These are phyloP conservation scores for Plagodis dolabraria DNA, from an alignment of 2,888 invertebrate species.

Conservation along the genomic window DNA sequence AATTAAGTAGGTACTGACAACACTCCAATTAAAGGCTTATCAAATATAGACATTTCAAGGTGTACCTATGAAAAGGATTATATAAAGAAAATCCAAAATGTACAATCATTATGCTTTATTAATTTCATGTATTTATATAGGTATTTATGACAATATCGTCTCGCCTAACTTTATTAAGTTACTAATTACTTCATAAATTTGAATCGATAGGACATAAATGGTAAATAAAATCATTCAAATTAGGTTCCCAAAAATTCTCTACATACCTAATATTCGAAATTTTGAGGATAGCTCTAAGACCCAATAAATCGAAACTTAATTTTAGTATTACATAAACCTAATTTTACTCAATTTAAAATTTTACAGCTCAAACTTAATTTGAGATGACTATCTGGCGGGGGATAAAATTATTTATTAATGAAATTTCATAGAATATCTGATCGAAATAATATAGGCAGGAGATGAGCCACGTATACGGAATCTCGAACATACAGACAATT, in stretches of 20 bases:
- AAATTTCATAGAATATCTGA: constrained; percentile 33
- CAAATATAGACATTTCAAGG: too few relatives aligned
- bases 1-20: too few relatives aligned
- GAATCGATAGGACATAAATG: constrained; percentile 83
- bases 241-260: constrained; percentile 64
- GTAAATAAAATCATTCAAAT: constrained; percentile 78
- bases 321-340: constrained; percentile 39
- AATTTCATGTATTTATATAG: constrained; percentile 85
- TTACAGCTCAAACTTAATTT: constrained; percentile 62
- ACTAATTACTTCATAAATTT: constrained; percentile 81
- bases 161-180: constrained; percentile 85
- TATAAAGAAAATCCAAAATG: constrained; percentile 68
- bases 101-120: constrained; percentile 86
- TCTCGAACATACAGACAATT: constrained; percentile 16
- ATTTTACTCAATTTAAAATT: constrained; percentile 54
- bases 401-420: constrained; percentile 45
- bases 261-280: constrained; percentile 67
- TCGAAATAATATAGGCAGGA: constrained; percentile 2
- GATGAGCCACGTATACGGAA: constrained; percentile 12
- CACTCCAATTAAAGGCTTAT: too few relatives aligned
- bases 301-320: constrained; percentile 73
- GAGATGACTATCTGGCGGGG: constrained; percentile 74
- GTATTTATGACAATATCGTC: constrained; percentile 86
- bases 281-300: constrained; percentile 66
- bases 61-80: constrained; percentile 9